Evolutionary conservation across 2,797 vertebrate genomes (phyloP), one percentile per base, ranked within the genome.

Genomic region (Chloroceryle amazona): DNA sequence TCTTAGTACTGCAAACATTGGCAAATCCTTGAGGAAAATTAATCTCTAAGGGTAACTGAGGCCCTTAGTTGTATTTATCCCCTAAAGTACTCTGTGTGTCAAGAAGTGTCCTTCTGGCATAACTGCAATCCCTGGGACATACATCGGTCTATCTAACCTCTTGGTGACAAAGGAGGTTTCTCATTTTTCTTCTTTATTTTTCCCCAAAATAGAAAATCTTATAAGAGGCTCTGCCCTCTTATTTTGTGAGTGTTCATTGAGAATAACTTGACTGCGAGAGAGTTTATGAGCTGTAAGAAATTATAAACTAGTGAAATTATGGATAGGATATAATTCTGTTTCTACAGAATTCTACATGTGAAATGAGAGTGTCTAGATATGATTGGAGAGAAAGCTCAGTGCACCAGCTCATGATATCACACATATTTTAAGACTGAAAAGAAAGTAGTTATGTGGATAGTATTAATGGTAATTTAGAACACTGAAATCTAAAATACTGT

Each of bases 341-440:
- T 57, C 23, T 44, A 4, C 44, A 23, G n/a, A n/a, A n/a, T n/a
- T n/a, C n/a, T n/a, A n/a, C 15, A 9, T 7, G 15, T 49, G 47
- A 76, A 85, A 54, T 29, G 29, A 65, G 33, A 41, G n/a, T 81
- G 37, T 54, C n/a, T 65, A 20, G 15, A 18, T 60, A 20, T 11
- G 11, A 11, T 11, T 16, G 47, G 58, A 60, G 58, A 61, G 22
- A 39, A 62, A 49, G 26, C 0, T 2, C 3, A 13, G 19, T 10
- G 9, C 35, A 7, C 6, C 4, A 62, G 13, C 11, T 83, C 6
- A 10, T 58, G 42, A 11, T 41, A 13, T 9, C 2, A 0, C 19
- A 25, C n/a, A 2, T 46, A 13, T 33, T 68, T 66, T 26, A 2
- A 44, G 28, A 31, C 19, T 21, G 31, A 68, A 63, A 70, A 68